Evolutionary conservation across 2,888 invertebrate species (phyloP).

Genomic region (Ochropleura plecta): DNA sequence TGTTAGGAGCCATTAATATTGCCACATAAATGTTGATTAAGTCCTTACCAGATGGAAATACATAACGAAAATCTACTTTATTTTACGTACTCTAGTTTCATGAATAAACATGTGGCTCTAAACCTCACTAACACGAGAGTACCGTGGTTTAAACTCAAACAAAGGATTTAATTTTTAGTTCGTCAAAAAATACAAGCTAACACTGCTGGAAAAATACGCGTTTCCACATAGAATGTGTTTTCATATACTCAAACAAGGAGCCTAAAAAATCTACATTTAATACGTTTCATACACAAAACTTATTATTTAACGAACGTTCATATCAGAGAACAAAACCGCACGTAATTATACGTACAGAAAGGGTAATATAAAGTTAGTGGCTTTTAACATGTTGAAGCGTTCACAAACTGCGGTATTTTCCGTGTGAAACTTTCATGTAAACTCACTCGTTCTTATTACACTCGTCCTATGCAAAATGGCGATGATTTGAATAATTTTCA

Average conservation of each 20-base stretch:
- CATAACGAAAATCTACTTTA: neutral
- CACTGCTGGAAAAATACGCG: conserved; percentile 30
- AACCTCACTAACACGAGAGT: conserved; percentile 14
- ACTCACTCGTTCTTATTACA: conserved; percentile 75
- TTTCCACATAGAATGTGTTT: conserved; percentile 25
- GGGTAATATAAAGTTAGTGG: conserved; percentile 85
- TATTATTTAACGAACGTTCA: conserved; percentile 54
- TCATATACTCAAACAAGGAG: conserved; percentile 36
- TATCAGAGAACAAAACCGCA: conserved; percentile 71
- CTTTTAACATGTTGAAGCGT: conserved; percentile 85
- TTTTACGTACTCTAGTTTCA: neutral
- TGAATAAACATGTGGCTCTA: conserved; percentile 13
- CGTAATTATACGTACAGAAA: conserved; percentile 81
- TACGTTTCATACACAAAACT: conserved; percentile 42
- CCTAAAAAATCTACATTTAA: conserved; percentile 30
- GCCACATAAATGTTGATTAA: conserved; percentile 36
- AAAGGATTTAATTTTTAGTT: conserved; percentile 31
- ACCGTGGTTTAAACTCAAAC: conserved; percentile 22
- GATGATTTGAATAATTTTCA: conserved; percentile 77
- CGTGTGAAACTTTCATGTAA: conserved; percentile 81
- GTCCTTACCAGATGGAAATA: conserved; percentile 8
- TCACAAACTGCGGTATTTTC: conserved; percentile 83
- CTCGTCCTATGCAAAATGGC: conserved; percentile 65
- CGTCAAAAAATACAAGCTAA: conserved; percentile 26
- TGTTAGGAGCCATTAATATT: conserved; percentile 23